Evolutionary conservation across 2,888 invertebrate genomes (phyloP).

Genomic region (Melanchra persicariae): DNA sequence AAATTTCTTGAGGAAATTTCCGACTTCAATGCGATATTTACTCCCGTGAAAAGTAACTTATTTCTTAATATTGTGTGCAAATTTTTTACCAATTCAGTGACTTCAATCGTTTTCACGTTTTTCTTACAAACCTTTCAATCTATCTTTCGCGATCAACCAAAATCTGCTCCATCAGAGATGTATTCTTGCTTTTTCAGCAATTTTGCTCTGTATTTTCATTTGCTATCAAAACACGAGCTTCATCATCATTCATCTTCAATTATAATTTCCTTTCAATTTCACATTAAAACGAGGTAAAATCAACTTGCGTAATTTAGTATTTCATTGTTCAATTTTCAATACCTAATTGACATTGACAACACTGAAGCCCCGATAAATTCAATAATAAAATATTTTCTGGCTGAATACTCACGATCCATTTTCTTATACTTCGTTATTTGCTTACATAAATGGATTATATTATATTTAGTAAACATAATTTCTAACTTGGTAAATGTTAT

Average conservation of each 20-base stretch:
- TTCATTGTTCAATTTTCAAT: slow-evolving; percentile 21
- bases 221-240: background rate
- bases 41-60: too few relatives aligned
- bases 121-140: background rate
- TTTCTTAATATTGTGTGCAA: too few relatives aligned
- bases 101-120: background rate
- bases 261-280: background rate
- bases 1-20: too few relatives aligned
- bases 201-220: slow-evolving; percentile 1
- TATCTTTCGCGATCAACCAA: background rate
- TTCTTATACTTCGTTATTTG: slow-evolving; percentile 22
- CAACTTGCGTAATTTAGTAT: background rate
- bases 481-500: slow-evolving; percentile 20
- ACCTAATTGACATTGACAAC: slow-evolving; percentile 20
- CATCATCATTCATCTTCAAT: background rate
- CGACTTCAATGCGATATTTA: too few relatives aligned
- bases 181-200: background rate
- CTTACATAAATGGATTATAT: slow-evolving; percentile 12
- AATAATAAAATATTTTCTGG: slow-evolving; percentile 19
- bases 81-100: too few relatives aligned
- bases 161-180: background rate
- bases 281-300: background rate
- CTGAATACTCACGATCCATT: background rate
- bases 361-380: background rate
- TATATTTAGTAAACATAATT: slow-evolving; percentile 35